A percentile compares a stretch with the other conserved stretches of the same genome.
Evolutionary conservation across 1,140 invertebrate genomes (phyloP).

Genomic region (Danaus plexippus): DNA sequence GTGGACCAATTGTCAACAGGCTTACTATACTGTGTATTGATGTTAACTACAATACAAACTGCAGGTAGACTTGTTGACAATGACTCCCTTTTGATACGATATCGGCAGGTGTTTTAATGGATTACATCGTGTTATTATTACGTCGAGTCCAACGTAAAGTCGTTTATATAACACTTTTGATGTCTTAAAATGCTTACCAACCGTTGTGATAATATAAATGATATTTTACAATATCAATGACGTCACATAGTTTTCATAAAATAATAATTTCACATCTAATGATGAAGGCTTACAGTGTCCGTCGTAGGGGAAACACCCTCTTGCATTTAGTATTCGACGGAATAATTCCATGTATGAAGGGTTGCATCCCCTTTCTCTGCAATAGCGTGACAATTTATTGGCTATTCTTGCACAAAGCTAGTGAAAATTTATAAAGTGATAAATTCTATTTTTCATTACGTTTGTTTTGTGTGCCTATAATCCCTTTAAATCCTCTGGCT

Average conservation of each 20-base stretch:
- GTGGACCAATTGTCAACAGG: conserved; percentile 9
- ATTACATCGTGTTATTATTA: too few relatives aligned
- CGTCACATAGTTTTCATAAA: too few relatives aligned
- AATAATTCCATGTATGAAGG: conserved; percentile 37
- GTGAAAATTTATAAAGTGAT: conserved; percentile 64
- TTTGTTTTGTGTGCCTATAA: conserved; percentile 30
- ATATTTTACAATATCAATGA: too few relatives aligned
- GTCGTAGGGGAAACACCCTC: too few relatives aligned
- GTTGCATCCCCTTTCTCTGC: conserved; percentile 27
- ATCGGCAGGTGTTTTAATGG: too few relatives aligned
- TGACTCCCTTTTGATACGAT: neutral
- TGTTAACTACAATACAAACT: conserved; percentile 7
- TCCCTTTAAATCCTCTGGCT: conserved; percentile 12
- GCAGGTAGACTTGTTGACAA: conserved; percentile 9
- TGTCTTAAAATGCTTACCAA: too few relatives aligned
- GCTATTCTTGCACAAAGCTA: conserved; percentile 50
- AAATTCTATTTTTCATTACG: conserved; percentile 43
- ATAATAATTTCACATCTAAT: too few relatives aligned
- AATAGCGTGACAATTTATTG: conserved; percentile 61
- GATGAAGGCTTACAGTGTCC: too few relatives aligned
- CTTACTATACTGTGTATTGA: conserved; percentile 6
- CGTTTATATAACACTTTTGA: too few relatives aligned
- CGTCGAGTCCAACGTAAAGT: too few relatives aligned
- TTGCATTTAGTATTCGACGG: conserved; percentile 14
- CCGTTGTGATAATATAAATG: too few relatives aligned